Evolutionary conservation across 2,797 vertebrate species (phyloP).

Genomic region (Myiotriccus ornatus): DNA sequence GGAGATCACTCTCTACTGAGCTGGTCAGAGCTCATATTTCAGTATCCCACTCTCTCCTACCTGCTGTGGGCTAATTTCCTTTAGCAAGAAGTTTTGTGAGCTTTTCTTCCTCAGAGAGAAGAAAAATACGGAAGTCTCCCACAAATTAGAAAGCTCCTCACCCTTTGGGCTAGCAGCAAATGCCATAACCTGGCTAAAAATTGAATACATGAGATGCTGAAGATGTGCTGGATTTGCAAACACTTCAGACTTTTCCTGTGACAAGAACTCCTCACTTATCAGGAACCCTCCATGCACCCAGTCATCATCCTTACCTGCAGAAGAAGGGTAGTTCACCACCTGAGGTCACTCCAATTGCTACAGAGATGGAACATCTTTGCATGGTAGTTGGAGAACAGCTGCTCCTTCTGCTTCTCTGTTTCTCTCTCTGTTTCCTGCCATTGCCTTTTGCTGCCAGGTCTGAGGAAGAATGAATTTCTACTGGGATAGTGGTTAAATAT

Average conservation of each 20-base stretch:
- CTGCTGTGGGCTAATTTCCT: not conserved
- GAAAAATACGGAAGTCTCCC: not conserved
- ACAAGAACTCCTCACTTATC: not conserved
- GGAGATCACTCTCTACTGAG: not conserved
- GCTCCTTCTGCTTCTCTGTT: not conserved
- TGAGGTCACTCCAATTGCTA: not conserved
- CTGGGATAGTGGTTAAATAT: not conserved
- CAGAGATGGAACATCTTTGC: not conserved
- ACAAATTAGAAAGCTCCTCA: not conserved
- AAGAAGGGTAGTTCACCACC: not conserved
- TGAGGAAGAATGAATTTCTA: not conserved
- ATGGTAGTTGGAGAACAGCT: not conserved
- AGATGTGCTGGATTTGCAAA: not conserved
- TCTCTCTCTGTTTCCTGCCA: not conserved
- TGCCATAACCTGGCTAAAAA: not conserved
- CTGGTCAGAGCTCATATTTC: not conserved
- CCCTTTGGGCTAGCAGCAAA: not conserved
- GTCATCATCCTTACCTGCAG: not conserved
- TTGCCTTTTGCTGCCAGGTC: not conserved
- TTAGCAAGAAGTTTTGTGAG: not conserved
- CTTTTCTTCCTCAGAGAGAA: not conserved
- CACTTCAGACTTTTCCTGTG: not conserved
- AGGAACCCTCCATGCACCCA: rapidly evolving
- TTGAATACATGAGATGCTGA: not conserved
- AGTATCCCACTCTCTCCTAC: not conserved